Base-by-base conservation (phyloP, 2,113 vertebrate genomes). In the Oreotrochilus melanogaster region DNA sequence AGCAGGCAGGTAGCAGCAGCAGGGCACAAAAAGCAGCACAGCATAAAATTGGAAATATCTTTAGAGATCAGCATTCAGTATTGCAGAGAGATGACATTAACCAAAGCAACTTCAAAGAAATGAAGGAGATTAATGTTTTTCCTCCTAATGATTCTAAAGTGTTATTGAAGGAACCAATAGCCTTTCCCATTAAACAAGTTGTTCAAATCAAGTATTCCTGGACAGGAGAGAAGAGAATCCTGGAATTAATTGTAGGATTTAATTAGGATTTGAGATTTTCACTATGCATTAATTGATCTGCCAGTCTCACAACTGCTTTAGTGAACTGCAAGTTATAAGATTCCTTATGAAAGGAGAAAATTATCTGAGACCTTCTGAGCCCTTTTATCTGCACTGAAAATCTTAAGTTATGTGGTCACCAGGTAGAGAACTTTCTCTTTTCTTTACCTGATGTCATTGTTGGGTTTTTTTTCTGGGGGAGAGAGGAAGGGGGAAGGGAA, bases 151-250 rank as follows among this genome's bases (percentile, higher is more conserved):
- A 74, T 80, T 88, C 83, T 86, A 4, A 95, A 92, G 94, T 86
- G 86, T 86, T 83, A 64, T 25, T 96, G 95, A 94, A 92, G 42
- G 74, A 75, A 94, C 92, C 79, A 78, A 80, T 88, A 95, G 79
- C 92, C 86, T 89, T 93, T 88, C 54, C 88, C 73, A 58, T 48
- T 86, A 80, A 96, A 80, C 31, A 80, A 84, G 56, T 51, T 84
- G 71, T 43, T 91, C 54, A 95, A 79, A 92, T 88, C 75, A 94
- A 91, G 91, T 92, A 66, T 92, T 96, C 39, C 72, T 86, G 61
- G 43, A 91, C 51, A 94, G 60, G 56, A 93, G 31, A 83, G n/a
- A 88, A 96, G 66, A 62, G 67, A 76, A 70, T 86, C 75, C 72
- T 88, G 60, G 58, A 94, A 92, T 51, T 73, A 88, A 89, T 37